Conservation (phyloP, 2,113 vertebrate species). For the Serranochromis macrocephalus region DNA sequence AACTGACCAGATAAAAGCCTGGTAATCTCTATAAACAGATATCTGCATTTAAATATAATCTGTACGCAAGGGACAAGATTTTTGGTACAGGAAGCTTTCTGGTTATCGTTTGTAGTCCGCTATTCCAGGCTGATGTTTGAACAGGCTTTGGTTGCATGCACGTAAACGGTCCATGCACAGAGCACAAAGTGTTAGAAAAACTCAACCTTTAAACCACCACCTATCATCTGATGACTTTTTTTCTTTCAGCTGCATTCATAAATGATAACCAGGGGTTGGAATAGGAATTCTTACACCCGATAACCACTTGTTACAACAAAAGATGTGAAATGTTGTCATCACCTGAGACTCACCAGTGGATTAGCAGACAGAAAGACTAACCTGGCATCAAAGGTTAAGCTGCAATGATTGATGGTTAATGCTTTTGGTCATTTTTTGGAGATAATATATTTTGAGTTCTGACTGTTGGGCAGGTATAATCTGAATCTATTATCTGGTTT, state of each 20-base stretch:
- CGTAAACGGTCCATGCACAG: neutral
- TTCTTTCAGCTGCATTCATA: neutral
- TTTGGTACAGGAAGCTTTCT: neutral
- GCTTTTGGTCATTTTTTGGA: neutral
- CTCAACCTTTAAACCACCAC: neutral
- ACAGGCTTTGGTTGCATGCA: neutral
- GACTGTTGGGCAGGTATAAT: neutral
- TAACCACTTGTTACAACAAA: neutral
- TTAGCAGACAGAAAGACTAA: neutral
- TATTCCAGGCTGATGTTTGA: neutral
- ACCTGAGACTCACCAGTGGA: neutral
- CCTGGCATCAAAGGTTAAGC: neutral
- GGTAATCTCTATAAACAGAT: neutral
- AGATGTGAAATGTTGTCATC: neutral
- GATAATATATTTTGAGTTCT: neutral
- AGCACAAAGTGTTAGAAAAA: neutral
- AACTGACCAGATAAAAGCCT: neutral
- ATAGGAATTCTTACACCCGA: rapidly evolving
- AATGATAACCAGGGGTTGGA: neutral
- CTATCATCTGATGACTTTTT: neutral
- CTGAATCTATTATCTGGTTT: neutral
- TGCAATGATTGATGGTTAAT: neutral
- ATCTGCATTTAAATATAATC: neutral
- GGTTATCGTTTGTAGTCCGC: neutral
- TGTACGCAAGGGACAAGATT: neutral